These are phyloP conservation scores for Mallateleia sp. DNA, from an alignment of 2,888 invertebrate species.

Conservation along the genomic window DNA sequence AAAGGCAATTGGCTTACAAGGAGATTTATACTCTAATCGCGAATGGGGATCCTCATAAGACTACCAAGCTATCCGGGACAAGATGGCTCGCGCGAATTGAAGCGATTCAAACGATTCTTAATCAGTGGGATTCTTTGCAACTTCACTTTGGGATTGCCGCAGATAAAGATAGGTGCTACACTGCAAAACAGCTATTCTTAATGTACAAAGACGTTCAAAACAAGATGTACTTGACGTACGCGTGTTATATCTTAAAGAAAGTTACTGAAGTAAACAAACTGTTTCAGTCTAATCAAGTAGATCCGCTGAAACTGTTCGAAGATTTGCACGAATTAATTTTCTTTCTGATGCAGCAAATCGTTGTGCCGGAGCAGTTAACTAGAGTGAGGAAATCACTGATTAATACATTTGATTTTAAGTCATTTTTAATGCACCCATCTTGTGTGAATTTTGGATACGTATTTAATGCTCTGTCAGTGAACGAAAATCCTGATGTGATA, in stretches of 20 bases:
- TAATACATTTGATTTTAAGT: not conserved
- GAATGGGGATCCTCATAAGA: constrained; percentile 1
- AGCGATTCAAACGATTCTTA: constrained; percentile 48
- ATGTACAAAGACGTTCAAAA: constrained; percentile 74
- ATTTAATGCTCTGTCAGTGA: not conserved
- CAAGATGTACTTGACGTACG: constrained; percentile 70
- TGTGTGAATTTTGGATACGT: constrained; percentile 23
- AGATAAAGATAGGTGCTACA: constrained; percentile 75
- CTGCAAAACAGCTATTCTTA: constrained; percentile 62
- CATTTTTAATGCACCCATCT: constrained; percentile 7
- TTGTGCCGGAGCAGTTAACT: not conserved
- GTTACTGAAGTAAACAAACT: constrained; percentile 71
- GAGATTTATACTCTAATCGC: constrained; percentile 63
- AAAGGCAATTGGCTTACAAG: constrained; percentile 79
- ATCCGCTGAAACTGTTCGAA: constrained; percentile 72
- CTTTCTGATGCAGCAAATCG: not conserved
- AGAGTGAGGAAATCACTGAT: not conserved
- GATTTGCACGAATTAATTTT: constrained; percentile 75
- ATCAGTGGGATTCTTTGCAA: constrained; percentile 84
- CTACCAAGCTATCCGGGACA: constrained; percentile 50
- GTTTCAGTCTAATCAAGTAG: constrained; percentile 76
- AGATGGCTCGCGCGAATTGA: constrained; percentile 57
- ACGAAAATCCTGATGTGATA: not conserved
- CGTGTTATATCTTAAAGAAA: constrained; percentile 64
- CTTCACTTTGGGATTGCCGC: constrained; percentile 77